Percentiles rank a stretch among this genome's conserved stretches.
These are phyloP conservation scores for Nebria brevicollis DNA, from an alignment of 2,888 invertebrate species.

Conservation along the genomic window DNA sequence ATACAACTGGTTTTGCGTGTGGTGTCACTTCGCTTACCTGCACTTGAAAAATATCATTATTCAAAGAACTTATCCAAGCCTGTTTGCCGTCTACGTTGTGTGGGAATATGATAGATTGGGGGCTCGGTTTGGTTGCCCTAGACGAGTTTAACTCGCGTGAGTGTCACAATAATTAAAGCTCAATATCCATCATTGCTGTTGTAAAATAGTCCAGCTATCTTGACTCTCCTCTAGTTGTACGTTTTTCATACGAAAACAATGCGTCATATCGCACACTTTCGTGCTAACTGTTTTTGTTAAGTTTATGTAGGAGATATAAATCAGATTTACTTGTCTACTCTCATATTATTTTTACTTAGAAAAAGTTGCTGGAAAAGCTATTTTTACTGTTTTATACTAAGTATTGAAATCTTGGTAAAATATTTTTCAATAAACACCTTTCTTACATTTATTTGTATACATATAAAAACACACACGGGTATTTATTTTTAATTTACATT, in stretches of 20 bases:
- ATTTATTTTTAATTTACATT: no score
- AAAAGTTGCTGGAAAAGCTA: no score
- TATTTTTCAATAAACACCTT: no score
- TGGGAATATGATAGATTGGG: not conserved
- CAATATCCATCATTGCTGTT: conserved; percentile 32
- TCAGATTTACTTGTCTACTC: not conserved
- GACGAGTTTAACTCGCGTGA: conserved; percentile 23
- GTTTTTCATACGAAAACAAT: not conserved
- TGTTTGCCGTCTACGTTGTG: not conserved
- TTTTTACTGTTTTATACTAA: no score
- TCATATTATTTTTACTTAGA: no score
- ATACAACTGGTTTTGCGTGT: not conserved
- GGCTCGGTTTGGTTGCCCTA: not conserved
- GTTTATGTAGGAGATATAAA: not conserved
- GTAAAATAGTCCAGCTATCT: conserved; percentile 19
- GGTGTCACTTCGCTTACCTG: not conserved
- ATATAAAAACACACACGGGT: no score
- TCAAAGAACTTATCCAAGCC: not conserved
- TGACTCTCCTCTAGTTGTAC: not conserved
- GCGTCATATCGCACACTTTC: not conserved
- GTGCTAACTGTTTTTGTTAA: not conserved
- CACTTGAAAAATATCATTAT: not conserved
- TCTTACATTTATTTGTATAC: no score
- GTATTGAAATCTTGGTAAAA: no score
- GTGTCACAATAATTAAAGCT: conserved; percentile 35